phyloP scores from a whole-genome alignment of 2,888 invertebrate genomes.

The Cheilosia vulpina region DNA sequence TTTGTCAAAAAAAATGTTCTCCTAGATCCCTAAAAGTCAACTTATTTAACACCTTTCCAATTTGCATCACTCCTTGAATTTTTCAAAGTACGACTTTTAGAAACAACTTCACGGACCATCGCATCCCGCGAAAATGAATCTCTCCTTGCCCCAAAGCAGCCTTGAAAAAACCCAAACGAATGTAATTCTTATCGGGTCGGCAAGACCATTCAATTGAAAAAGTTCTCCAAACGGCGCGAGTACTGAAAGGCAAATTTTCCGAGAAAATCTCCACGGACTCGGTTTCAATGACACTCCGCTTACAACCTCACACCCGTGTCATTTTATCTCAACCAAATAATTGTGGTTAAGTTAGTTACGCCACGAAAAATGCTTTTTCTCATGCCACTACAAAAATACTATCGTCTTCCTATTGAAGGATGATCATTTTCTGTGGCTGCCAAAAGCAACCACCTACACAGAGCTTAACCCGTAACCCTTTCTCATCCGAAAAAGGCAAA shows the following conservation, averaged over 20 bases:
- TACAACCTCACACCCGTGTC: not conserved
- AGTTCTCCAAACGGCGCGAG: slow-evolving; percentile 16
- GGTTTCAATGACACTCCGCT: not conserved
- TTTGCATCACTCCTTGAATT: too few relatives aligned
- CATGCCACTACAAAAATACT: slow-evolving; percentile 5
- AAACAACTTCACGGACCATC: too few relatives aligned
- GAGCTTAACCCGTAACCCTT: slow-evolving; percentile 30
- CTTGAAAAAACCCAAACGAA: slow-evolving; percentile 7
- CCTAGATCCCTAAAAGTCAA: too few relatives aligned
- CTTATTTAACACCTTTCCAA: too few relatives aligned
- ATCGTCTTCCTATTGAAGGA: slow-evolving; percentile 27
- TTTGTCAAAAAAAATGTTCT: too few relatives aligned
- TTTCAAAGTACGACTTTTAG: too few relatives aligned
- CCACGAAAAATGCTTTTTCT: slow-evolving; percentile 9
- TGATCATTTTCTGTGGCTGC: slow-evolving; percentile 40
- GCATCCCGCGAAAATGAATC: too few relatives aligned
- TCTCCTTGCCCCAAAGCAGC: slow-evolving; percentile 14
- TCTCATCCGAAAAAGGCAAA: slow-evolving; percentile 42
- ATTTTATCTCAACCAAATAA: slow-evolving; percentile 50
- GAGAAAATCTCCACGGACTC: slow-evolving; percentile 9
- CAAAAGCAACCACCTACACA: slow-evolving; percentile 34
- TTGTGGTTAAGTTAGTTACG: slow-evolving; percentile 43
- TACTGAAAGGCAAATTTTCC: slow-evolving; percentile 9
- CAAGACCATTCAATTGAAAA: slow-evolving; percentile 23
- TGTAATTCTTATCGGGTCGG: slow-evolving; percentile 27